A percentile compares a stretch with the other conserved stretches of the same genome.
phyloP scores from a whole-genome alignment of 2,113 vertebrate genomes.

The Glaucidium brasilianum region DNA sequence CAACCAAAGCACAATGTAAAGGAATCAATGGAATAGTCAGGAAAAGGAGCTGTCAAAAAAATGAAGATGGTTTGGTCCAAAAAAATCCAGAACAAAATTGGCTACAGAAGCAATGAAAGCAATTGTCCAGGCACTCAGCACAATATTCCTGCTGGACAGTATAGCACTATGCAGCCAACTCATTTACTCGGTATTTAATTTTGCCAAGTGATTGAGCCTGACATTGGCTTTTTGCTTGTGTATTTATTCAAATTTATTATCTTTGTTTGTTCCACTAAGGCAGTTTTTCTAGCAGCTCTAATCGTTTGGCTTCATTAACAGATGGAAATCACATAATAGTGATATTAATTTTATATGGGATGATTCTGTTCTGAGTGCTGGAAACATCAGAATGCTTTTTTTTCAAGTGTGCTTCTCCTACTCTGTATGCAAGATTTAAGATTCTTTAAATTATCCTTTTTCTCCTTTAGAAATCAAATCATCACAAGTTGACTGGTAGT shows the following conservation, averaged over 20 bases:
- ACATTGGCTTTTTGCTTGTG: constrained; percentile 27
- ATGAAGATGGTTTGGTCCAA: neutral
- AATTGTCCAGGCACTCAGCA: neutral
- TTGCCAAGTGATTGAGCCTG: neutral
- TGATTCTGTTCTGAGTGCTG: neutral
- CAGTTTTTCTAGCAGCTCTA: constrained; percentile 31
- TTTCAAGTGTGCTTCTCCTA: neutral
- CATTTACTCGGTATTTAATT: neutral
- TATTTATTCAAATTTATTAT: constrained; percentile 42
- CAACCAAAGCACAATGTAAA: neutral
- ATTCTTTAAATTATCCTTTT: neutral
- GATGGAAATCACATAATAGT: constrained; percentile 57
- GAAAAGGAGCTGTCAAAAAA: neutral
- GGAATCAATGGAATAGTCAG: neutral
- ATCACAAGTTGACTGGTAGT: neutral
- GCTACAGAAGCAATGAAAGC: neutral
- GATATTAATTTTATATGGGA: constrained; percentile 50
- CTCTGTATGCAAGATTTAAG: neutral
- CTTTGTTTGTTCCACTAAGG: constrained; percentile 54
- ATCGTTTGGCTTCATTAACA: constrained; percentile 19
- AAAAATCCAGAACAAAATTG: neutral
- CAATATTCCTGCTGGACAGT: neutral
- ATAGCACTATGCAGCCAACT: neutral
- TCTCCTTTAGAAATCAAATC: neutral
- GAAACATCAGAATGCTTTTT: neutral